Evolutionary conservation across 1,140 invertebrate genomes (phyloP).

Genomic region (Papilio dardanus): DNA sequence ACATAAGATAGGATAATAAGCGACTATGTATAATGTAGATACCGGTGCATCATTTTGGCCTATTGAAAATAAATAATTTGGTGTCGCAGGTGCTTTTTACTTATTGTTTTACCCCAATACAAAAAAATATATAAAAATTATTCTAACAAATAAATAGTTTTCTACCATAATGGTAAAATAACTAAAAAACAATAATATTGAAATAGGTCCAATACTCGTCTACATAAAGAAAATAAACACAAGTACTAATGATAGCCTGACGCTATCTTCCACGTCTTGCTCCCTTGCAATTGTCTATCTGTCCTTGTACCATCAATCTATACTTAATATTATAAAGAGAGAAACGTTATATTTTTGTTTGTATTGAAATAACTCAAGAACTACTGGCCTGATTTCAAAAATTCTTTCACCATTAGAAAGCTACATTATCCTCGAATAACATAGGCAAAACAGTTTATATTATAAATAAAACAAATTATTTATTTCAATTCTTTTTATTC

Average conservation of each 20-base stretch:
- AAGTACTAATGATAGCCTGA: too few species aligned
- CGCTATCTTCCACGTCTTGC: too few species aligned
- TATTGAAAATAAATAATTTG: constrained; percentile 81
- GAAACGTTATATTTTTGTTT: too few species aligned
- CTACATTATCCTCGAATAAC: too few species aligned
- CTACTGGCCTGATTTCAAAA: too few species aligned
- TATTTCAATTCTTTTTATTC: neutral
- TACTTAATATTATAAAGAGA: too few species aligned
- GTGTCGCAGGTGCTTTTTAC: constrained; percentile 64
- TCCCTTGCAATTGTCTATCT: neutral
- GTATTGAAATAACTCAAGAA: too few species aligned
- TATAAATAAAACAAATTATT: neutral
- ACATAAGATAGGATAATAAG: constrained; percentile 77
- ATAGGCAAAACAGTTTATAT: too few species aligned
- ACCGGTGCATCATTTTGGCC: constrained; percentile 80
- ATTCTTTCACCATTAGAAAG: too few species aligned
- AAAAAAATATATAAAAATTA: neutral
- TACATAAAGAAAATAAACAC: too few species aligned
- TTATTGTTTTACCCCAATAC: neutral
- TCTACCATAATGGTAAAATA: neutral
- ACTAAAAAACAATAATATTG: neutral
- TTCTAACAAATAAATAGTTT: neutral
- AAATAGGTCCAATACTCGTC: too few species aligned
- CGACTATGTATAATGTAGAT: constrained; percentile 78
- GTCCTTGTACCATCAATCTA: too few species aligned